Evolutionary conservation across 2,888 invertebrate genomes (phyloP), one percentile per base, ranked within the genome.

Genomic region (Calliopum simillimum): DNA sequence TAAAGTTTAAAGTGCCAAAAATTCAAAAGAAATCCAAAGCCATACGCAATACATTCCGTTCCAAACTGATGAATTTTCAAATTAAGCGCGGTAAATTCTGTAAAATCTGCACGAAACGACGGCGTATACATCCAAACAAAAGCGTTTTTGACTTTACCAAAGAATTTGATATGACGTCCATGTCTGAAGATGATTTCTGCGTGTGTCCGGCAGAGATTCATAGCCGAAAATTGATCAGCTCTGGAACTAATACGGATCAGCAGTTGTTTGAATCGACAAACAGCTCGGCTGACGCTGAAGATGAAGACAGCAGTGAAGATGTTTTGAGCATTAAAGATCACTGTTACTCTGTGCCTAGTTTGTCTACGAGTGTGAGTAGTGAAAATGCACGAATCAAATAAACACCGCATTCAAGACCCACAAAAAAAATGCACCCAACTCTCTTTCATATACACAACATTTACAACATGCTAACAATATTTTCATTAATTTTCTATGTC

Each of bases 291-390:
- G 76, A 75, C 67, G 77, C 78, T 23, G 79, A 79, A 16, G 79
- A 77, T 14, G 80, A 77, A 12, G 78, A 76, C n/a, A 81, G 81
- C 33, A 78, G 78, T 72, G 85, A 85, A 51, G 85, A 85, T 75
- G 77, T 80, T 65, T 79, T 85, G 56, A 82, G 81, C 69, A 79
- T 83, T 49, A 85, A 83, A 79, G 85, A 85, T 72, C 86, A 85
- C 75, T 84, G 81, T 77, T 85, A 84, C 76, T 81, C 83, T 73
- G 83, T 85, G 73, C 82, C 82, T 73, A 85, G 80, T 76, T 77
- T 84, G 79, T 82, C 84, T 76, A 81, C 79, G 79, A 86, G 81
- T 80, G 84, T 85, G 84, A 85, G 84, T 85, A 82, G 74, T 67
- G 75, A 53, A 25, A 43, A 62, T 33, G 33, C 33, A 33, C 33